These are phyloP conservation scores for Stictonetta naevosa DNA, from an alignment of 2,113 vertebrate species.

Conservation along the genomic window DNA sequence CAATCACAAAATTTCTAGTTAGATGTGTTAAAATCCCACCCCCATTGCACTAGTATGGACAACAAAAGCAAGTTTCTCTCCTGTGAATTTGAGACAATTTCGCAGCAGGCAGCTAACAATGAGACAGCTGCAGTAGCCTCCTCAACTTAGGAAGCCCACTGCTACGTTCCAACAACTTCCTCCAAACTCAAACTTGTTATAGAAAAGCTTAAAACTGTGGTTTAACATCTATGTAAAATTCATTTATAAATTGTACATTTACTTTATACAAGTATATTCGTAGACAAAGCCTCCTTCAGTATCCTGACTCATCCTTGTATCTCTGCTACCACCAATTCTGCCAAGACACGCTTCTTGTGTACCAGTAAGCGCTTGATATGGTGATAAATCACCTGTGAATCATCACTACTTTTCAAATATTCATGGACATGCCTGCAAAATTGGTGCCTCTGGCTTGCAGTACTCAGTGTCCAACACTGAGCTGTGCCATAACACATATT, in stretches of 20 bases:
- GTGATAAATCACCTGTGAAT: not conserved
- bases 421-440: rapidly evolving
- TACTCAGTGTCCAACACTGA: not conserved
- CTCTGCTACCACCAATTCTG: not conserved
- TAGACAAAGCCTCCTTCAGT: not conserved
- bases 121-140: rapidly evolving
- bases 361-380: rapidly evolving
- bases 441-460: not conserved
- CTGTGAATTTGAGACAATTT: rapidly evolving
- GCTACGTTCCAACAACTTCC: not conserved
- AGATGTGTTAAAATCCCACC: not conserved
- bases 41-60: not conserved
- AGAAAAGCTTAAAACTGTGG: not conserved
- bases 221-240: not conserved
- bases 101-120: not conserved
- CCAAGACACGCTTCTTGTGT: not conserved
- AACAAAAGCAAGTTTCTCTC: not conserved
- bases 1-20: not conserved
- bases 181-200: not conserved
- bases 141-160: not conserved
- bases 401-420: not conserved
- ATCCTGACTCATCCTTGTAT: not conserved
- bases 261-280: not conserved
- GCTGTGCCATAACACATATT: not conserved
- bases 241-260: not conserved